phyloP scores from a whole-genome alignment of 2,797 vertebrate species.

The Sebastes flavidus region DNA sequence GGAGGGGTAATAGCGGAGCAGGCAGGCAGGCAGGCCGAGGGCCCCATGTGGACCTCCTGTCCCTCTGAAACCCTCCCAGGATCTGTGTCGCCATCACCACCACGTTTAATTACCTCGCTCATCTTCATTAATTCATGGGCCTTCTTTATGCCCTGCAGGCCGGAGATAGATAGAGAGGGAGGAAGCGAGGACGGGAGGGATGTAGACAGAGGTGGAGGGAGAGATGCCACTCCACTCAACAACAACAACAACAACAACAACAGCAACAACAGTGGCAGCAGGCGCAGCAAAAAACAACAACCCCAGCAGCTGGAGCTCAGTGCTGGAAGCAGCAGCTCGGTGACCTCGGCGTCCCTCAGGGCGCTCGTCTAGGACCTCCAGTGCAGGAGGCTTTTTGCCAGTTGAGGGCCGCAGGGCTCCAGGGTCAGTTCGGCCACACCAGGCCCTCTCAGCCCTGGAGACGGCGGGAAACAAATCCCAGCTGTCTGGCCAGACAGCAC shows the following conservation, averaged over 20 bases:
- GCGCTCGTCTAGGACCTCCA: conserved; percentile 42
- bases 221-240: conserved; percentile 32
- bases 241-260: conserved; percentile 86
- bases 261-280: conserved; percentile 62
- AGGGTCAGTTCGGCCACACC: conserved; percentile 71
- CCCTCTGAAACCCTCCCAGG: conserved; percentile 91
- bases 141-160: conserved; percentile 88
- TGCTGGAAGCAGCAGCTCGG: conserved; percentile 27
- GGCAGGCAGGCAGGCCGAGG: conserved; percentile 60
- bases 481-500: conserved; percentile 63
- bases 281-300: conserved; percentile 69
- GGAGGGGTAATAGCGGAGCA: conserved; percentile 41
- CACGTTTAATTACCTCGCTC: conserved; percentile 92
- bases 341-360: conserved; percentile 59
- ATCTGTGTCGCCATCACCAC: conserved; percentile 85
- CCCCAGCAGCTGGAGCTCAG: conserved; percentile 56
- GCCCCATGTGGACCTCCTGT: conserved; percentile 83
- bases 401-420: conserved; percentile 63
- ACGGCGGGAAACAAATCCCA: conserved; percentile 59
- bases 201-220: conserved; percentile 47
- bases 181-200: conserved; percentile 38
- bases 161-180: conserved; percentile 58
- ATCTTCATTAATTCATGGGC: conserved; percentile 95
- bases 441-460: conserved; percentile 51
- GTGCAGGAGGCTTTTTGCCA: conserved; percentile 58